Base-by-base conservation (phyloP, 2,888 invertebrate species). In the Leptinotarsa peninsularis region DNA sequence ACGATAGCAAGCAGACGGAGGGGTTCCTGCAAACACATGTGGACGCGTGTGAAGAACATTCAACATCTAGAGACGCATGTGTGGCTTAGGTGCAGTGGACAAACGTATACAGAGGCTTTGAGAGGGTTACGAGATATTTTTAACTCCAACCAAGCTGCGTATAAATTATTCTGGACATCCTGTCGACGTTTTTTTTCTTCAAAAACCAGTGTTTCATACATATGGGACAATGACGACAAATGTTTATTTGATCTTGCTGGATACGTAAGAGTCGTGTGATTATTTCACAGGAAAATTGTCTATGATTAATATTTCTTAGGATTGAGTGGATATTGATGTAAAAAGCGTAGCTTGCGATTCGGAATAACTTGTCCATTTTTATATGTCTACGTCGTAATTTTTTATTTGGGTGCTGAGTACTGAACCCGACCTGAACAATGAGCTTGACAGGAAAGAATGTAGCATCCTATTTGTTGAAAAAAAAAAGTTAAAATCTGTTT, bases 1-100 rank as follows among this genome's bases (percentile, higher is more conserved):
- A 63, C 58, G 33, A 70, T 23, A 56, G 63, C 52, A 49, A 17
- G 60, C 43, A 67, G 18, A 58, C 56, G 67, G 49, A 43, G 49
- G 49, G 49, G 71, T 68, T 69, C 72, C 66, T 72, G 68, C 56
- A 60, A 68, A 83, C 86, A 86, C 84, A 85, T 86, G 86, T 86
- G 85, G 84, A 85, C 80, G 84, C 81, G 86, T 86, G 86, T 86
- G 86, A 87, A 86, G 86, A 86, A 87, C 84, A 85, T 85, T 84
- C 74, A 78, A 78, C 79, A 77, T 84, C 81, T 84, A 83, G 84
- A 84, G 82, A 82, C 80, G 79, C 80, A 82, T 81, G 76, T 82
- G 79, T 80, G 79, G 75, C 81, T 80, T 80, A 75, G 72, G 74
- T 75, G 81, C 81, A 83, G 82, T 84, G 85, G 85, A 85, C 85